Conservation (phyloP, 2,797 vertebrate species). For the Scarus forsteni region DNA sequence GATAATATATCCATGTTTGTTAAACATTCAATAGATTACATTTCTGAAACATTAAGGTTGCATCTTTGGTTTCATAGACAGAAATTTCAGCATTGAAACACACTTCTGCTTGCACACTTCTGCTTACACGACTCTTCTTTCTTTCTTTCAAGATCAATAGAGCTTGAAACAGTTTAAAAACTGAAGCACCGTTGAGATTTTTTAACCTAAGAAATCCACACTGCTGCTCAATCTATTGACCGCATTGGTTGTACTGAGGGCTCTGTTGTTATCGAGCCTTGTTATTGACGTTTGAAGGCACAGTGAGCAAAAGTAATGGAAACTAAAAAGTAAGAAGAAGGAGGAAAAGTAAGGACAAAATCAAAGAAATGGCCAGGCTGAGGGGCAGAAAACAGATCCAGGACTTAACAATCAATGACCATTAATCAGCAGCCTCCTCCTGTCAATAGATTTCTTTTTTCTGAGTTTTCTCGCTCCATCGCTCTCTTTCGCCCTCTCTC, state of each 20-base stretch:
- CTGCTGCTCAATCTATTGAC: constrained; percentile 6
- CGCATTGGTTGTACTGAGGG: constrained; percentile 16
- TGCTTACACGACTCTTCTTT: background rate
- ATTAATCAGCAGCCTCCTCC: constrained; percentile 42
- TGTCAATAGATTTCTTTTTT: constrained; percentile 36
- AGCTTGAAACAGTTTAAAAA: constrained; percentile 24
- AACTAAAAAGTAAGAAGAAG: constrained; percentile 1
- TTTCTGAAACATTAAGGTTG: background rate
- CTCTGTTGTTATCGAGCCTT: constrained; percentile 22
- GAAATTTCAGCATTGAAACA: no score
- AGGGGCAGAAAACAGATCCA: constrained; percentile 12
- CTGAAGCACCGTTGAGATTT: background rate
- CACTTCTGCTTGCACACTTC: no score
- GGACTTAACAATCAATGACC: constrained; percentile 46
- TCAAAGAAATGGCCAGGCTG: constrained; percentile 20
- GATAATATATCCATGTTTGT: no score
- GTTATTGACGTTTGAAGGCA: constrained; percentile 31
- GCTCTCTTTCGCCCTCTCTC: constrained; percentile 29
- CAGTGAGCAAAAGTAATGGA: constrained; percentile 1
- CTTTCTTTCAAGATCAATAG: constrained; percentile 1
- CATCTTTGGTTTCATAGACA: background rate
- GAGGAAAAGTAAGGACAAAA: constrained; percentile 6
- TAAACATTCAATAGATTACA: background rate
- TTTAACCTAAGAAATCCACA: constrained; percentile 14
- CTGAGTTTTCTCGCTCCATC: constrained; percentile 17